Conservation (phyloP, 2,888 invertebrate species). For the Dorcus parallelipipedus region DNA sequence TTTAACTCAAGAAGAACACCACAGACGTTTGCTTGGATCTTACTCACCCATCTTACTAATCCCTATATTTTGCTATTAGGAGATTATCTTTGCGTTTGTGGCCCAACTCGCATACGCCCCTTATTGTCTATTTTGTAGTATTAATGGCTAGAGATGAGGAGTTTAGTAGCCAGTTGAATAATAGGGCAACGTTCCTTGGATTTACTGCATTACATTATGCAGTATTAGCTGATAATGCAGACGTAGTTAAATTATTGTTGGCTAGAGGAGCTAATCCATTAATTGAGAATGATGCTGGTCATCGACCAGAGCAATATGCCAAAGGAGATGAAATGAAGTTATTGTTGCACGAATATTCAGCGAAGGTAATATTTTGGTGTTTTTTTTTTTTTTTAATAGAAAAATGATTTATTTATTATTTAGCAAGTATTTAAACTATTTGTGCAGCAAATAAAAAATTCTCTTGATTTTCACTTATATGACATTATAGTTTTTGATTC, state of each 20-base stretch:
- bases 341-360: constrained; percentile 57
- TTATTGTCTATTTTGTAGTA: constrained; percentile 44
- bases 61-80: too few relatives aligned
- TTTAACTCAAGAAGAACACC: too few relatives aligned
- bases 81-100: too few relatives aligned
- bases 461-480: not conserved
- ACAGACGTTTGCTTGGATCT: too few relatives aligned
- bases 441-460: not conserved
- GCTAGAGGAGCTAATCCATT: constrained; percentile 73
- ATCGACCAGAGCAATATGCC: constrained; percentile 72
- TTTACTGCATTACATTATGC: constrained; percentile 90
- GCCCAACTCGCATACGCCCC: too few relatives aligned
- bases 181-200: constrained; percentile 73
- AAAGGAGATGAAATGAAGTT: constrained; percentile 60
- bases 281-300: constrained; percentile 73
- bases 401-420: too few relatives aligned
- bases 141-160: constrained; percentile 73
- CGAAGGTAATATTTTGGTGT: constrained; percentile 36
- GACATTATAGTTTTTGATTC: not conserved
- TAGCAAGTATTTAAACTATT: not conserved
- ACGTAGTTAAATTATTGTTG: constrained; percentile 62
- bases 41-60: too few relatives aligned
- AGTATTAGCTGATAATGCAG: constrained; percentile 67
- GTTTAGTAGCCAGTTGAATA: constrained; percentile 69
- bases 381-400: too few relatives aligned